phyloP scores from a whole-genome alignment of 53 echinoderm and acorn worm species.

The Crossaster papposus region DNA sequence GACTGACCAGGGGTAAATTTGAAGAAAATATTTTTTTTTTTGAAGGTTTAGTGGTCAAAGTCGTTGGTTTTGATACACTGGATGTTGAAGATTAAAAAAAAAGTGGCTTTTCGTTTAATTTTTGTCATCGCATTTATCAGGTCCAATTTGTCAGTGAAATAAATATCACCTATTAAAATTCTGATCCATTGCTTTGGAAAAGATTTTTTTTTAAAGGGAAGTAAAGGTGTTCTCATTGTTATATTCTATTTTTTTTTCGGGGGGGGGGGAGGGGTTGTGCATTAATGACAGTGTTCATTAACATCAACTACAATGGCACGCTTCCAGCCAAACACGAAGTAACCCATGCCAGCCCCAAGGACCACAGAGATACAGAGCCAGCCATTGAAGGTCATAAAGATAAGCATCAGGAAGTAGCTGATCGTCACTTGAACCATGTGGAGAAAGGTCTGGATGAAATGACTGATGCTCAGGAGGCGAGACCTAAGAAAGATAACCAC shows the following conservation, averaged over 20 bases:
- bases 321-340: conserved; percentile 96
- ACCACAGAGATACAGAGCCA: conserved; percentile 93
- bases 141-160: too few relatives aligned
- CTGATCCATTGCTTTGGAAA: too few relatives aligned
- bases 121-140: too few relatives aligned
- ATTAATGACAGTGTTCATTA: conserved; percentile 98
- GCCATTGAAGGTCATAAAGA: conserved; percentile 99
- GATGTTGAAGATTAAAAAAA: too few relatives aligned
- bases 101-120: too few relatives aligned
- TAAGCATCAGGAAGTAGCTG: conserved; percentile 95
- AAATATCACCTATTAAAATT: too few relatives aligned
- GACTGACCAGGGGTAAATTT: too few relatives aligned
- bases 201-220: too few relatives aligned
- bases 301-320: conserved; percentile 92
- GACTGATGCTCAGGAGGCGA: conserved; percentile 75
- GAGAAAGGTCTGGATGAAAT: conserved; percentile 81
- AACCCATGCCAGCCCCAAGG: conserved; percentile 88
- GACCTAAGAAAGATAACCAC: conserved; percentile 57
- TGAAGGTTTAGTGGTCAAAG: too few relatives aligned
- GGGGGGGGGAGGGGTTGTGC: too few relatives aligned
- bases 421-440: conserved; percentile 92
- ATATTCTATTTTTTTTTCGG: not conserved
- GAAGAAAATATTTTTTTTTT: too few relatives aligned
- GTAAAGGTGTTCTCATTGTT: not conserved
- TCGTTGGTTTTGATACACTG: too few relatives aligned